Evolutionary conservation across 2,888 invertebrate genomes (phyloP), one percentile per base, ranked within the genome.

Genomic region (Drosophila testacea): DNA sequence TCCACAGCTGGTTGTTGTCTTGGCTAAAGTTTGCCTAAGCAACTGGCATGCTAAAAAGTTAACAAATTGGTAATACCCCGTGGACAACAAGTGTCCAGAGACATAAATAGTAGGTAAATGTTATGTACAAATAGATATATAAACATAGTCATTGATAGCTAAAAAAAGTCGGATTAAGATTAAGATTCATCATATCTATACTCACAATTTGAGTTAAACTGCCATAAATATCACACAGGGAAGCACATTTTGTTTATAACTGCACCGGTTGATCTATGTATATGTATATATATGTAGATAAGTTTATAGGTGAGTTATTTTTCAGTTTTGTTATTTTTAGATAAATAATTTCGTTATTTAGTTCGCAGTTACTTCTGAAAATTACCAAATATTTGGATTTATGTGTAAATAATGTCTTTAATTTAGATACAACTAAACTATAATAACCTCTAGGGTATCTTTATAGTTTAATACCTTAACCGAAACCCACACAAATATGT

Each of bases 1-100:
- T 71, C 27, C 54, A 47, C 67, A 10, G 4, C 30, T 0, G 81
- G 84, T 81, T 61, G n/a, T 34, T 66, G 81, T 81, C 69, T 52
- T 44, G 34, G 50, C 65, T 73, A 77, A 65, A 41, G 13, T 13
- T 46, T 11, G 16, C 30, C 11, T 44, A 30, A 38, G 9, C 28
- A 11, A 28, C 42, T 38, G 28, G 36, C 30, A 6, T 38, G 13
- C 28, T 28, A 2, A 39, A 44, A 30, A 47, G 39, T 44, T 47
- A 10, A 22, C 27, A 51, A 10, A 16, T 38, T n/a, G 1, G 22
- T 22, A 38, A 13, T 47, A 47, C 47, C 4, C 47, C 13, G 9
- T 13, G 9, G 4, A 3, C 13, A 13, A 47, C 13, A 47, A 30
- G n/a, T 47, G 30, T 47, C 7, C 30, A 30, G 30, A 7, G 38